Base-by-base conservation (phyloP, 2,113 vertebrate species). In the Nothocercus julius region DNA sequence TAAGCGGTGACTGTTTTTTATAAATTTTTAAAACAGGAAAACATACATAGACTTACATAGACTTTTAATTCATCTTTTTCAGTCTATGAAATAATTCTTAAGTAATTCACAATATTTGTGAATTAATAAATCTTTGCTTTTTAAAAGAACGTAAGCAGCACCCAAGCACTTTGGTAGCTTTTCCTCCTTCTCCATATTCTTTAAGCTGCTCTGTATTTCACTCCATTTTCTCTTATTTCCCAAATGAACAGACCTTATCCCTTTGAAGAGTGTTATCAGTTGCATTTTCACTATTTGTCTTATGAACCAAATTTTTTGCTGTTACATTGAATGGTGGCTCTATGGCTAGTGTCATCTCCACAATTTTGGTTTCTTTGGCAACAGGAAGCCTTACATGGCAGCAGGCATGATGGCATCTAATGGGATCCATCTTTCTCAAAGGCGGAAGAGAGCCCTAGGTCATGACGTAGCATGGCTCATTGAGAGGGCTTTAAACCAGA, bases 1-100 rank as follows among this genome's bases (percentile, higher is more conserved):
- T 14, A 69, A 64, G 34, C 36, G 22, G 5, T 3, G 36, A 30
- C 12, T 27, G 7, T 0, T 0, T 30, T 74, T 36, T 78, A 18
- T 69, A 68, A 68, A 42, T 17, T 27, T 19, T 45, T 68, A 47
- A 5, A 15, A 28, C 0, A 45, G 9, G 1, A 16, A 19, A 75
- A 68, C 2, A 14, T 15, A 36, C n/a, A n/a, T n/a, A n/a, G n/a
- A n/a, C n/a, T 36, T 42, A 2, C 12, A 28, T 28, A 7, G 34
- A 40, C 1, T 67, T 81, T 40, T 32, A 47, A 6, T 34, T 38
- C 44, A 5, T 40, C 10, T 75, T 63, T 78, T 67, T 80, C 12
- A 45, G 18, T 58, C 22, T 51, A 1, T 36, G 13, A 40, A 5
- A 12, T 66, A 66, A 64, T 7, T 25, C 18, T 59, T 51, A 66